Evolutionary conservation across 2,888 invertebrate species (phyloP), one percentile per base, ranked within the genome.

Genomic region (Exocentrus adspersus): DNA sequence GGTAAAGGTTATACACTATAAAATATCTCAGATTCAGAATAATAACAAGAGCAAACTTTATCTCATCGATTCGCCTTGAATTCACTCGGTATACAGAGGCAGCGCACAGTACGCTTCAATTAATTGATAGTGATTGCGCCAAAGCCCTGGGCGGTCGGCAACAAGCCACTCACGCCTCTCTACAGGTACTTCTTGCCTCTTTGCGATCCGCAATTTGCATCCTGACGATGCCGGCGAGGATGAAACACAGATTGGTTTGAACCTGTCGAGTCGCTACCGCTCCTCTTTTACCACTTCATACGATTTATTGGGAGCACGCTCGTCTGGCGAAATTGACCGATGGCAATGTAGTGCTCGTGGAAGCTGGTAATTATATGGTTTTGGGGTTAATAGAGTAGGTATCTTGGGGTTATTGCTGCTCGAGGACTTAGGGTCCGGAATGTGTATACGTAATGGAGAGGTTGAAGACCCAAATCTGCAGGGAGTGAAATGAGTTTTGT

Each of bases 21-120:
- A n/a, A n/a, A n/a, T n/a, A n/a, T n/a, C n/a, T n/a, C n/a, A n/a
- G n/a, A n/a, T n/a, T n/a, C n/a, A n/a, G n/a, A n/a, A n/a, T n/a
- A n/a, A n/a, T n/a, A n/a, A n/a, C n/a, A n/a, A n/a, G n/a, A n/a
- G n/a, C n/a, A n/a, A n/a, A n/a, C n/a, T n/a, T n/a, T n/a, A 59
- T 64, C 60, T 64, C 62, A 65, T 63, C 69, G 66, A 66, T 66
- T 60, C 58, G 69, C 62, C 63, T n/a, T n/a, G n/a, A n/a, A n/a
- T n/a, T n/a, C n/a, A n/a, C 65, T 64, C 66, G 66, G 60, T 64
- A 66, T 66, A 66, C 66, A 58, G 62, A 64, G 60, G 69, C 30
- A 30, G 30, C n/a, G 70, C 68, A n/a, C n/a, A 66, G 64, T 69
- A 69, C 67, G 68, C 70, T 70, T 72, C 67, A 64, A 72, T 70